Base-by-base conservation (phyloP, 37 sponge, comb jelly and placozoan genomes). In the Crambe crambe region DNA sequence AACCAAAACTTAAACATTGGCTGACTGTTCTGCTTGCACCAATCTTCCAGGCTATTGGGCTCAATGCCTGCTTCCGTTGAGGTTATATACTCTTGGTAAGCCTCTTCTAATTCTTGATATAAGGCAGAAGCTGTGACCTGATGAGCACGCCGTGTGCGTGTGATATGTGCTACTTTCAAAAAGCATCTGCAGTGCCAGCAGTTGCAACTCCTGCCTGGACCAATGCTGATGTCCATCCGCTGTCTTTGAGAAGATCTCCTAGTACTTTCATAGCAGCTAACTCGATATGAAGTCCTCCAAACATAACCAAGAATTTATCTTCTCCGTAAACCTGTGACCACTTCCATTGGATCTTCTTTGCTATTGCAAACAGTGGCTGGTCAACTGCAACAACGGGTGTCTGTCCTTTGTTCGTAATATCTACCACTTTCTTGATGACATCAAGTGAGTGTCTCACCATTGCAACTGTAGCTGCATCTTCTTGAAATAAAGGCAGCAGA, bases 111-210 rank as follows among this genome's bases (percentile, higher is more conserved):
- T n/a, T 9, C 12, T 30, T 63, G 65, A 30, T 29, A 51, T 51
- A 51, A 51, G 54, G 54, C 54, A 51, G 54, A 51, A 51, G 54
- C 54, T 51, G 54, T 51, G 15, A 51, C 15, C 54, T 51, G 54
- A 15, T 51, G 54, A 51, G 54, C 54, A 18, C 54, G 15, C 54
- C 54, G 15, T 51, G 54, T 51, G 9, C 54, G 54, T 51, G 54
- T 51, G 54, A 63, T 29, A 63, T 63, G 65, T 63, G 65, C 27
- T 63, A n/a, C 27, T 29, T 63, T 63, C 31, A 63, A 29, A 63
- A 29, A 63, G 65, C 27, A 63, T 63, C 65, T 63, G 65, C 65
- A 30, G 65, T 63, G 27, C 65, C 65, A 30, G 65, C 65, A 63
- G 65, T 51, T 51, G 54, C 54, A 51, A 51, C 54, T 51, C 54